Evolutionary conservation across 2,113 vertebrate genomes (phyloP), one percentile per base, ranked within the genome.

Genomic region (Lepidiolamprologus cunningtoni): DNA sequence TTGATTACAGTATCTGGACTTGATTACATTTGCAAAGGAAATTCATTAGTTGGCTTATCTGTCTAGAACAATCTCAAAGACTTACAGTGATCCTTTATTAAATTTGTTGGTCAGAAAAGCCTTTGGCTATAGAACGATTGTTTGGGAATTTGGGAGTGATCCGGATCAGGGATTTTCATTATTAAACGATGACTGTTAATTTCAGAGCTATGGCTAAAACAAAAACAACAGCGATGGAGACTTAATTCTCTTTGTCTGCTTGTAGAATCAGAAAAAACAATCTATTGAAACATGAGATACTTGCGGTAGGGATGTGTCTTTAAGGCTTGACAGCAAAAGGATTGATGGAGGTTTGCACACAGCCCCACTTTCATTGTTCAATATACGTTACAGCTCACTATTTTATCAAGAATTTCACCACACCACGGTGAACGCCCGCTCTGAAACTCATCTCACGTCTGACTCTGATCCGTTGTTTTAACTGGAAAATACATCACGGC

Each of bases 31-130:
- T 42, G 31, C 81, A 76, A 82, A 86, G 12, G 55, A 82, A 88
- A 92, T 91, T 82, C 85, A 91, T 94, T 93, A 93, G 84, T 54
- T 76, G 35, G 53, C 84, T 76, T 82, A 68, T 81, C 80, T 82
- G 85, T 90, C 80, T 89, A 40, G 57, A 87, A 71, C 63, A 78
- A 87, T 89, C 82, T 90, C 45, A 78, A 78, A 78, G 17, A 52
- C 73, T 78, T 52, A 71, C 23, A 63, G 50, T 80, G 52, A 81
- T 45, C 52, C 50, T 78, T 88, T 89, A 90, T 92, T 86, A 76
- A 87, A 90, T 88, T 81, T 61, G 86, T 33, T 71, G 79, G 85
- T 84, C 88, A 54, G 23, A 85, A 68, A 91, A 78, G 78, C 93
- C 81, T 42, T 12, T 3, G 52, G 89, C 66, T 31, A 47, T 21